Base-by-base conservation (phyloP, 2,113 vertebrate genomes). In the Grammatotria lemairii region DNA sequence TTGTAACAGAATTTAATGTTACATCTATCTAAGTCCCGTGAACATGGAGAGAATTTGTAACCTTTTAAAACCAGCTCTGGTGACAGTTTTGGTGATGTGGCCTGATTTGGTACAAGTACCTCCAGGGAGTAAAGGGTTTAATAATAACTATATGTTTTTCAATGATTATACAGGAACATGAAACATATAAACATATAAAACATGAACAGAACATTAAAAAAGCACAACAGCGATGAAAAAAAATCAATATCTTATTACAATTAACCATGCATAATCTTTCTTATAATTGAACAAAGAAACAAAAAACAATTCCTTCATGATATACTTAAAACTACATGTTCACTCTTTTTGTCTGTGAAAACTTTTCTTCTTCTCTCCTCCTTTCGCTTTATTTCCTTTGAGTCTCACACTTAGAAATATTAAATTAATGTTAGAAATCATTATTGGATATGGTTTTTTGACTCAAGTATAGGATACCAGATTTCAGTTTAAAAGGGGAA, bases 321-420 rank as follows among this genome's bases (percentile, higher is more conserved):
- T 60, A 60, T 60, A 33, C 2, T 60, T 19, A 60, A 60, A 0
- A 0, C 2, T 33, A 19, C 57, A 60, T 60, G 57, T 60, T 31
- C 26, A 60, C 57, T 60, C 57, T 9, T 58, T 58, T 58, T 31
- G 57, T 1, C 57, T 9, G 14, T 9, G 14, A 17, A 60, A 60
- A 17, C 57, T 6, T 60, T 58, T 31, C 57, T 17, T 58, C 26
- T 58, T 60, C 57, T 33, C 57, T 33, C 57, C 55, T 31, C 57
- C 28, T 60, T 1, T 60, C 0, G 2, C 57, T 60, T 60, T 60
- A 60, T 60, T 31, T 60, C 57, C 14, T 31, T 0, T 0, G 26
- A 60, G 8, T 31, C 57, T 60, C 57, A 31, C 14, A 1, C 57
- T 10, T 60, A 60, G 26, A 60, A 31, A 31, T 31, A 31, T 31